phyloP scores from a whole-genome alignment of 2,113 vertebrate genomes.

The Pithys albifrons region DNA sequence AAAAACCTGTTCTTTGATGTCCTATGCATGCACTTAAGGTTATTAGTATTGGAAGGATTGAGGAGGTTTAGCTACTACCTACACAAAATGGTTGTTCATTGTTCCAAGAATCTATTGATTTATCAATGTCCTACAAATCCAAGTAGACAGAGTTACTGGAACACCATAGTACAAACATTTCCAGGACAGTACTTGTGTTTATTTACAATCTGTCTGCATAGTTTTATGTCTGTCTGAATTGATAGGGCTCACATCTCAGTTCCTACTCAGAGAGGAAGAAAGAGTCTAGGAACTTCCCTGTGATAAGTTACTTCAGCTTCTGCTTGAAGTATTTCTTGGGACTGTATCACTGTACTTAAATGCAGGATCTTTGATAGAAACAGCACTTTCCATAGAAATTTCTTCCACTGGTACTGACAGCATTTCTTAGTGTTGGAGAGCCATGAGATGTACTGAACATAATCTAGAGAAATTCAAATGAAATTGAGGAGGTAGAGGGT shows the following conservation, averaged over 20 bases:
- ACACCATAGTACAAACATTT: not conserved
- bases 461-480: not conserved
- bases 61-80: not conserved
- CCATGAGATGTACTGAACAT: not conserved
- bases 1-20: not conserved
- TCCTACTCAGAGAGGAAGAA: not conserved
- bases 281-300: not conserved
- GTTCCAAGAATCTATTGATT: not conserved
- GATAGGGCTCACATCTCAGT: not conserved
- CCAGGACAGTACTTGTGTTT: not conserved
- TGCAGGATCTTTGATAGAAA: rapidly evolving
- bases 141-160: not conserved
- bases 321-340: not conserved
- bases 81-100: not conserved
- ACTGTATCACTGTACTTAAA: not conserved
- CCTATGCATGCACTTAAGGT: not conserved
- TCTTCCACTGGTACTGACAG: not conserved
- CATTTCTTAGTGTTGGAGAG: rapidly evolving
- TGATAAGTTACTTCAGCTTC: not conserved
- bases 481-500: not conserved
- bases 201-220: not conserved
- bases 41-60: not conserved
- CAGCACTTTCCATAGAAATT: not conserved
- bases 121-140: not conserved
- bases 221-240: not conserved